These are phyloP conservation scores for Phenacoccus solenopsis DNA, from an alignment of 1,140 invertebrate genomes.

Conservation along the genomic window DNA sequence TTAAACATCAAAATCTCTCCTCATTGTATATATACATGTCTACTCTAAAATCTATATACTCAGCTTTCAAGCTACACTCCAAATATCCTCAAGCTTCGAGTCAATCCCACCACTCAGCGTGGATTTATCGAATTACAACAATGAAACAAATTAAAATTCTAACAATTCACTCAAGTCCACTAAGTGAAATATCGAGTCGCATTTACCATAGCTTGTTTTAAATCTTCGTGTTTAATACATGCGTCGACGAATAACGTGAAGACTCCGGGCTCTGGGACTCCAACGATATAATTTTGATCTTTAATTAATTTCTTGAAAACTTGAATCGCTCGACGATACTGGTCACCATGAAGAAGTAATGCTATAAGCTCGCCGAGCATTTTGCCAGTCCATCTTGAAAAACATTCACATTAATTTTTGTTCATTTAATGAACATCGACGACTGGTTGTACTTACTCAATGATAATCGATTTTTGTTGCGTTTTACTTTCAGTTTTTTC, in stretches of 20 bases:
- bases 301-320: constrained; percentile 40
- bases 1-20: no score
- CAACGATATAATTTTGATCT: constrained; percentile 38
- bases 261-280: constrained; percentile 33
- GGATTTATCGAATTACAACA: no score
- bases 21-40: no score
- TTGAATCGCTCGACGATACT: constrained; percentile 37
- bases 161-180: no score
- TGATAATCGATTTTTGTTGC: constrained; percentile 16
- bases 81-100: no score
- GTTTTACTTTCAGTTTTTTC: not conserved
- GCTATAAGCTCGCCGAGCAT: constrained; percentile 43
- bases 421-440: no score
- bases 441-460: constrained; percentile 19
- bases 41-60: no score
- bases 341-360: constrained; percentile 35
- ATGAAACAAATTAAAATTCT: no score
- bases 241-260: not conserved
- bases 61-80: no score
- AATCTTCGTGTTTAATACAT: not conserved
- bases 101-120: no score
- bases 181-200: no score
- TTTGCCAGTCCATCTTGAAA: constrained; percentile 40
- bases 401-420: not conserved
- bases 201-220: not conserved